Evolutionary conservation across 2,113 vertebrate species (phyloP).

Genomic region (Progne subis): DNA sequence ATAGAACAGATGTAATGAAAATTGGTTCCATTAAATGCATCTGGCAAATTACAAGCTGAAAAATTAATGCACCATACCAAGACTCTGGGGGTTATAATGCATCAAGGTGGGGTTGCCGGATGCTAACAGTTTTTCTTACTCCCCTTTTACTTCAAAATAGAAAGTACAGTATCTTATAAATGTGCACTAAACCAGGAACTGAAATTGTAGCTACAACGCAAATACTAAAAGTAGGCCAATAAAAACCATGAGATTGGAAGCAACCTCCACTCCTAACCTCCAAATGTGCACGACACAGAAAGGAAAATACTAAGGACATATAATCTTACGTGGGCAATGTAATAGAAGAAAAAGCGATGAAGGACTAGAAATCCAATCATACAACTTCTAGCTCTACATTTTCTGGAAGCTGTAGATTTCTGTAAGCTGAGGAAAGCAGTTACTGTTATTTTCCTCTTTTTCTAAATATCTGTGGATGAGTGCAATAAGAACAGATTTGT

Average conservation of each 20-base stretch:
- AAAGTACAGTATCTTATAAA: conserved; percentile 12
- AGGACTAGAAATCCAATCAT: background rate
- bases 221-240: background rate
- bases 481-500: background rate
- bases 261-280: background rate
- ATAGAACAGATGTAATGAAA: conserved; percentile 83
- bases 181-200: background rate
- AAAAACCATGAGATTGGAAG: background rate
- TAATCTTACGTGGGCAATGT: background rate
- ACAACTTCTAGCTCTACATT: background rate
- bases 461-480: background rate
- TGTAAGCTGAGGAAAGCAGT: background rate
- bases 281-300: background rate
- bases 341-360: background rate
- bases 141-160: conserved; percentile 4
- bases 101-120: conserved; percentile 79
- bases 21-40: conserved; percentile 84
- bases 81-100: conserved; percentile 74
- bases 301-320: background rate
- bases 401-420: background rate
- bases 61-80: conserved; percentile 78
- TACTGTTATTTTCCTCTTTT: background rate
- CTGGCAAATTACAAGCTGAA: conserved; percentile 83
- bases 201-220: conserved; percentile 2
- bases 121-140: conserved; percentile 52